Base-by-base conservation (phyloP, 2,113 vertebrate genomes). In the Plecotus auritus region DNA sequence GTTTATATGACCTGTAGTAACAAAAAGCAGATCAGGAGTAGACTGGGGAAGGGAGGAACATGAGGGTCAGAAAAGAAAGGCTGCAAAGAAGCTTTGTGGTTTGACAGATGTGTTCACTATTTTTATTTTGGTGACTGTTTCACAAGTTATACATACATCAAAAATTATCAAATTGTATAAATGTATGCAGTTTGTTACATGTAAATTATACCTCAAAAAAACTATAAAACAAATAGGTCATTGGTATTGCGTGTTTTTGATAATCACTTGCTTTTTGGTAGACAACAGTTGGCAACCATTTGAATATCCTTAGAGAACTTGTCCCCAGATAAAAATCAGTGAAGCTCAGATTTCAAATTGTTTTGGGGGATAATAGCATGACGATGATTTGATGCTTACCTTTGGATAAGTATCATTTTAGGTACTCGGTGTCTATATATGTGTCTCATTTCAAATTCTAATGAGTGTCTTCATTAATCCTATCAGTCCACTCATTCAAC, bases 291-390 rank as follows among this genome's bases (percentile, higher is more conserved):
- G 5, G 22, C 49, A 84, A 92, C 20, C 30, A 94, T 45, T 70
- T 42, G 26, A 88, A 85, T 67, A 91, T 56, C 59, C 54, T 91
- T 30, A 67, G 26, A 96, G n/a, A 85, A 73, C 7, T 54, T 91
- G 37, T 77, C 16, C 9, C n/a, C 7, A 67, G 32, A 40, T 26
- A 85, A 91, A 92, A 89, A 66, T 85, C 73, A 94, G 23, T 12
- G 2, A 88, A 96, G 49, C 16, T 91, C 56, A 51, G n/a, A n/a
- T 56, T 97, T 93, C 86, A 67, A 76, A 54, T 28, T 86, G 13
- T 95, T 91, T 95, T 45, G 28, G 37, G 86, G 11, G 11, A 47
- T 85, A 91, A 40, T 2, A 89, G 30, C 16, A 93, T 37, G 5
- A 73, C 13, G 23, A 66, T 91, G 40, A 83, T 83, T 91, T 93